Evolutionary conservation across 2,797 vertebrate species (phyloP), one percentile per base, ranked within the genome.

Genomic region (Poeciliopsis presidionis): DNA sequence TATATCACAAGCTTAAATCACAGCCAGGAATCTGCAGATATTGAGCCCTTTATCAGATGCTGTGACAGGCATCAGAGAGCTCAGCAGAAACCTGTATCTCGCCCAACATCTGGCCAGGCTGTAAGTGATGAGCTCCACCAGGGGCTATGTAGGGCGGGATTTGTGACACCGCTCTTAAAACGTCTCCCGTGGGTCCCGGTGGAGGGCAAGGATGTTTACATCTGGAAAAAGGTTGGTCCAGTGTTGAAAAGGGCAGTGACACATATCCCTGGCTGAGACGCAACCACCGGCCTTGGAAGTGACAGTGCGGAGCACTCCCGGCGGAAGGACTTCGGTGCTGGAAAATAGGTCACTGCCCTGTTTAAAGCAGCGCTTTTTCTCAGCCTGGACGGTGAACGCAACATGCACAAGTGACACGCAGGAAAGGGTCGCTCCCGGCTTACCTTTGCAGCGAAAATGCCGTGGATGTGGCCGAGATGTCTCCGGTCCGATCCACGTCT

Each of bases 271-370:
- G 86, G 77, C 75, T 13, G 65, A 71, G 41, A 28, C 67, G n/a
- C 67, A 70, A 43, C 25, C 65, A 69, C 22, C 39, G 14, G 67
- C 67, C 87, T 71, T 55, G 73, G 73, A 13, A 74, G 1, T 79
- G 88, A 76, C 82, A 78, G 86, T 49, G 70, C 4, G 63, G 61
- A 77, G 69, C 33, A 81, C 78, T 85, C 63, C 82, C 1, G 77
- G 75, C 81, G 79, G 41, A 30, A n/a, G 41, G 41, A 45, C 41
- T 14, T 69, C 13, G 39, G 65, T 45, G 65, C 67, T 45, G 67
- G 16, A 84, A 92, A 92, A 94, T 91, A 92, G 94, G 93, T 95
- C 94, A 94, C 83, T 87, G 86, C 87, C 87, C 91, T 73, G 90
- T 77, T 84, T 89, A 89, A 92, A 93, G 89, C 84, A 85, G 74